Base-by-base conservation (phyloP, 2,797 vertebrate genomes). In the Sebastes wilsoni region DNA sequence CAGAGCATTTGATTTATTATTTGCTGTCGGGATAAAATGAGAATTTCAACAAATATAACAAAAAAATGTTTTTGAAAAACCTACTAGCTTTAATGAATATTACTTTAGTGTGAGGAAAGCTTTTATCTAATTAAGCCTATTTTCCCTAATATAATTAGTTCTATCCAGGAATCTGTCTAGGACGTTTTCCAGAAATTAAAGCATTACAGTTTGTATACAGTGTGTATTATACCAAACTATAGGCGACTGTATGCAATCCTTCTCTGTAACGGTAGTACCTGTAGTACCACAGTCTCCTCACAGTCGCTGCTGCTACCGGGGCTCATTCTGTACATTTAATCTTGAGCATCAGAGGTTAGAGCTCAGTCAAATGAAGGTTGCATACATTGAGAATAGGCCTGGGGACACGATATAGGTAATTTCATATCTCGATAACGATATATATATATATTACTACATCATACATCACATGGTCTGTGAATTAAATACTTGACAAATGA, bases 281-380 rank as follows among this genome's bases (percentile, higher is more conserved):
- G 16, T 46, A 46, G 1, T 46, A 46, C 38, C 36, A 42, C 62
- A 25, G 36, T 46, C 42, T 54, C 8, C 49, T 54, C 49, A 42
- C 38, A 42, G 38, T 16, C 14, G 14, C 38, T 42, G 14, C 6
- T 42, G 38, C 38, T 42, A 42, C 14, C 2, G 6, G 38, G 38
- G 38, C 38, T 42, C 38, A 42, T 42, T 42, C 38, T 42, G 6
- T 42, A 42, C 49, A 62, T 75, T 83, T 58, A 84, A 75, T 86
- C 76, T 68, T 12, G 23, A 56, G 3, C 55, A 5, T 56, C 66
- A 54, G 30, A 66, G 46, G 71, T 83, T 46, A 73, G 25, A 75
- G 73, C 66, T 72, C 84, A 54, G 42, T 38, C 8, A 30, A 22
- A 25, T 58, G 46, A 20, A 66, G n/a, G 69, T 13, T 20, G 14